A percentile compares a stretch with the other conserved stretches of the same genome.
These are phyloP conservation scores for Sarcophaga rosellei DNA, from an alignment of 2,888 invertebrate species.

Conservation along the genomic window DNA sequence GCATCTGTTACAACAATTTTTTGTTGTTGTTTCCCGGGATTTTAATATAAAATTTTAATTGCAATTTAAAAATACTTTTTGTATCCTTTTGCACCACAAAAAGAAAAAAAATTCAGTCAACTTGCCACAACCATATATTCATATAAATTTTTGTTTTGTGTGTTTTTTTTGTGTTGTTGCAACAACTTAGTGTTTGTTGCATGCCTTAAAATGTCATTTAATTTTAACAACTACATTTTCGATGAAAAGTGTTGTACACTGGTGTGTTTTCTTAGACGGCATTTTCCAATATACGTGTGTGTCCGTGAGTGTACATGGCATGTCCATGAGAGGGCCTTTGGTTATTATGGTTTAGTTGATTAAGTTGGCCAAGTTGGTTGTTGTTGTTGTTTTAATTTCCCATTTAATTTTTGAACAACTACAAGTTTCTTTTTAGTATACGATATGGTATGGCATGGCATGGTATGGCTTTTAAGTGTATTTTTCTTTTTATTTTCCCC, in stretches of 20 bases:
- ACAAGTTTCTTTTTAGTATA: slow-evolving; percentile 39
- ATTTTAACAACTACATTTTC: slow-evolving; percentile 66
- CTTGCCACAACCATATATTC: too few relatives aligned
- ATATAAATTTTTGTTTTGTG: too few relatives aligned
- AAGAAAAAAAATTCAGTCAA: too few relatives aligned
- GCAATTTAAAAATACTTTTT: too few relatives aligned
- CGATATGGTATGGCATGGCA: neutral
- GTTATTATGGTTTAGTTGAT: neutral
- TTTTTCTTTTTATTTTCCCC: neutral
- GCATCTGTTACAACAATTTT: too few relatives aligned
- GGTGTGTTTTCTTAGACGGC: neutral
- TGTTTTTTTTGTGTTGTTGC: neutral
- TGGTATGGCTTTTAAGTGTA: neutral
- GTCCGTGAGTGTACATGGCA: too few relatives aligned
- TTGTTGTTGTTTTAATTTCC: slow-evolving; percentile 44
- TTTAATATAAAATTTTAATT: too few relatives aligned
- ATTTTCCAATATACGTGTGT: too few relatives aligned
- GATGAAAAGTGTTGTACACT: slow-evolving; percentile 48
- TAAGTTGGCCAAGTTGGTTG: slow-evolving; percentile 20
- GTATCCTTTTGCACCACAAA: too few relatives aligned
- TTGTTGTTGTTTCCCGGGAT: too few relatives aligned
- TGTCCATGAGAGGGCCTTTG: neutral
- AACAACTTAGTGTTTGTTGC: slow-evolving; percentile 41
- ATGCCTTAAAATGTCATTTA: slow-evolving; percentile 62
- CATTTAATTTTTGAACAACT: slow-evolving; percentile 62